Evolutionary conservation across 2,797 vertebrate species (phyloP).

Genomic region (Heteromormyrus szaboi): DNA sequence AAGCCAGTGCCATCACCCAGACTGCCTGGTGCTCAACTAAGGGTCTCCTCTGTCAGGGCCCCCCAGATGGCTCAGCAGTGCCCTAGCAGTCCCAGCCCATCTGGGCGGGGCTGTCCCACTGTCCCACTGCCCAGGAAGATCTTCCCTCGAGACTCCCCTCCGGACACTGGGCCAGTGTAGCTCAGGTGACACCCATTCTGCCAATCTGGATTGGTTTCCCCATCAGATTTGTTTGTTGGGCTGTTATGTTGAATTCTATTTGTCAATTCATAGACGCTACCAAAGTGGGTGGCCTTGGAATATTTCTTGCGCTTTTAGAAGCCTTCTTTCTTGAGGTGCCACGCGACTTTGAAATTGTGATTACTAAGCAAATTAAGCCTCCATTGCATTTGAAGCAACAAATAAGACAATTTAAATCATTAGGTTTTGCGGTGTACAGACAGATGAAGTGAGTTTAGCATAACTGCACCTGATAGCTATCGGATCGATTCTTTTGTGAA

Average conservation of each 20-base stretch:
- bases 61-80: constrained; percentile 69
- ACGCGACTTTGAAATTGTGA: not conserved
- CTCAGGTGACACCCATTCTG: not conserved
- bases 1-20: constrained; percentile 77
- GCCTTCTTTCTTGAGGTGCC: not conserved
- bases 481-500: not conserved
- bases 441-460: not conserved
- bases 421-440: not conserved
- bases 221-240: not conserved
- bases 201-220: not conserved
- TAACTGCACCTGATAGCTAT: not conserved
- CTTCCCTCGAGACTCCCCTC: constrained; percentile 72
- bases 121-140: constrained; percentile 83
- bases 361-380: not conserved
- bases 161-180: constrained; percentile 22
- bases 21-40: constrained; percentile 73
- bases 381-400: not conserved
- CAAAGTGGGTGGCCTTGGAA: not conserved
- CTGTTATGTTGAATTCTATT: not conserved
- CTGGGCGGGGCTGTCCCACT: constrained; percentile 80
- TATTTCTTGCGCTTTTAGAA: not conserved
- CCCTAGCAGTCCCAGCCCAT: constrained; percentile 85
- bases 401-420: not conserved
- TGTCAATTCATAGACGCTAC: not conserved
- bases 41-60: constrained; percentile 76